Conservation (phyloP, 2,797 vertebrate species). For the Natrix natrix region DNA sequence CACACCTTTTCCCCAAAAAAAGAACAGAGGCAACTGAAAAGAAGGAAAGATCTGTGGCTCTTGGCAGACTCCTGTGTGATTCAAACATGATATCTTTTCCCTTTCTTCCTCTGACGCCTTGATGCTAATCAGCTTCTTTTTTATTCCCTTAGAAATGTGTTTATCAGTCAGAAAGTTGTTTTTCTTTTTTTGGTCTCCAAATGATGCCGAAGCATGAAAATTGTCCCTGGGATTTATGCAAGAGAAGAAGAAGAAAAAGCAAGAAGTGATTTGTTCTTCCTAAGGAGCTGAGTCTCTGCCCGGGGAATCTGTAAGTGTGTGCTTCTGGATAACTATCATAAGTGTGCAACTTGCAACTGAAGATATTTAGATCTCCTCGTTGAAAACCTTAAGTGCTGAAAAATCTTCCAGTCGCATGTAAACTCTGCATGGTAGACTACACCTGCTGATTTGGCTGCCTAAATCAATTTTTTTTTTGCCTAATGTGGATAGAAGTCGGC, state of each 20-base stretch:
- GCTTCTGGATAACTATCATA: neutral
- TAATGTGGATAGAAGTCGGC: neutral
- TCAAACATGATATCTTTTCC: neutral
- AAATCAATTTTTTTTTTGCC: neutral
- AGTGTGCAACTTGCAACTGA: neutral
- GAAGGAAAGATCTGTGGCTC: neutral
- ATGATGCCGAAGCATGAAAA: neutral
- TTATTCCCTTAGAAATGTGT: neutral
- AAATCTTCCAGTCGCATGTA: neutral
- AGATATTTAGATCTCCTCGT: neutral
- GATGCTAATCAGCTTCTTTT: neutral
- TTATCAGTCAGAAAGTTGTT: neutral
- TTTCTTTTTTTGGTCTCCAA: neutral
- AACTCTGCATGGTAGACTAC: neutral
- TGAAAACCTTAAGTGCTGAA: neutral
- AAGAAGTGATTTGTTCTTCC: neutral
- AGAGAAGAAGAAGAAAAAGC: neutral
- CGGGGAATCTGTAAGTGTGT: neutral
- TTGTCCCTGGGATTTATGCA: neutral
- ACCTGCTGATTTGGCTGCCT: neutral
- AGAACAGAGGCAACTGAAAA: neutral
- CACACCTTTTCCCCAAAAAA: neutral
- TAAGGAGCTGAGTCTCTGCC: neutral
- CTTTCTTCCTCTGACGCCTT: neutral
- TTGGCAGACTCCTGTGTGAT: neutral